Percentiles rank a stretch among this genome's conserved stretches.
These are phyloP conservation scores for Erebia palarica DNA, from an alignment of 2,888 invertebrate species.

Conservation along the genomic window DNA sequence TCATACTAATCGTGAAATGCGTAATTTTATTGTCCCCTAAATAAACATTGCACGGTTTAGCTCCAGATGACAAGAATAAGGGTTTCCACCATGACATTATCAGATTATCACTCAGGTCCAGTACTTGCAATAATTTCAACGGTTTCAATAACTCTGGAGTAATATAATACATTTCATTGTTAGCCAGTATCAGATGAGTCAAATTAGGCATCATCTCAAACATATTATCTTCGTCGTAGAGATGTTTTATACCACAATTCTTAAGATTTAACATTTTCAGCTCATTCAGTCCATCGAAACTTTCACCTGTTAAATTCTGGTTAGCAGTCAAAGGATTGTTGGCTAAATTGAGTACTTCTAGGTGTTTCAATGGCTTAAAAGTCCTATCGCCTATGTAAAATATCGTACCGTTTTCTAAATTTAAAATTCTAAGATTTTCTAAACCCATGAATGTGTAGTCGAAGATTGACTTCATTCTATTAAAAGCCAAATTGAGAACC, in stretches of 20 bases:
- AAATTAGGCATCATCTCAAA: slow-evolving; percentile 77
- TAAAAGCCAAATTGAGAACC: slow-evolving; percentile 78
- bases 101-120: slow-evolving; percentile 79
- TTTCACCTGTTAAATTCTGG: slow-evolving; percentile 62
- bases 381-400: slow-evolving; percentile 73
- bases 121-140: slow-evolving; percentile 63
- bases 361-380: slow-evolving; percentile 67
- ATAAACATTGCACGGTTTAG: slow-evolving; percentile 62
- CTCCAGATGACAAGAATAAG: slow-evolving; percentile 72
- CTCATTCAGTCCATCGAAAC: slow-evolving; percentile 75
- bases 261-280: slow-evolving; percentile 74
- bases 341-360: slow-evolving; percentile 78
- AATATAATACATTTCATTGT: slow-evolving; percentile 74
- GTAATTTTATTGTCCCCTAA: slow-evolving; percentile 81
- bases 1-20: slow-evolving; percentile 80
- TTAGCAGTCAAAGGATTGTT: slow-evolving; percentile 77
- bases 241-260: slow-evolving; percentile 76
- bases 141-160: slow-evolving; percentile 68
- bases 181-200: slow-evolving; percentile 74
- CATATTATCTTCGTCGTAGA: slow-evolving; percentile 69
- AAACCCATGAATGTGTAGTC: slow-evolving; percentile 78
- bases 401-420: slow-evolving; percentile 78
- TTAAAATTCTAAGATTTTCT: slow-evolving; percentile 70
- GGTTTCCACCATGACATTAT: slow-evolving; percentile 79
- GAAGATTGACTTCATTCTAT: slow-evolving; percentile 77